Evolutionary conservation across 2,113 vertebrate genomes (phyloP), one percentile per base, ranked within the genome.

Genomic region (Odocoileus virginianus): DNA sequence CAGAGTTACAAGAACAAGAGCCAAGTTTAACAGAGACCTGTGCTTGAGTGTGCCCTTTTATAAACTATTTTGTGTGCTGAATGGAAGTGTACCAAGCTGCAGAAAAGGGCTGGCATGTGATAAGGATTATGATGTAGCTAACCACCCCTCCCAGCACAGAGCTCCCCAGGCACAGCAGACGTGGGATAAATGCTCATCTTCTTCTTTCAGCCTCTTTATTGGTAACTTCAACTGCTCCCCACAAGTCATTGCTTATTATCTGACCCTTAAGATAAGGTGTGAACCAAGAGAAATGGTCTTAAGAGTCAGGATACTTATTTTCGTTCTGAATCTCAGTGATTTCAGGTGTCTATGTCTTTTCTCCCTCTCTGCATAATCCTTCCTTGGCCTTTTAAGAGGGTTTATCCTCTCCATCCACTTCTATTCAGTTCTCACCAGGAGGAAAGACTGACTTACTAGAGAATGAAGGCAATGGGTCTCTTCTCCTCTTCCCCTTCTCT

Each of bases 151-250:
- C 21, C 71, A 82, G 19, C 15, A 5, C 19, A 0, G 4, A 5
- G 2, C 61, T 43, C 8, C 0, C 17, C 13, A 5, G 9, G 33
- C 54, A 55, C 2, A 4, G 15, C 2, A 0, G 60, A 30, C 60
- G 8, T 50, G 27, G 40, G 3, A 27, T 33, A n/a, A 47, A 82
- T 3, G 15, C 6, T 45, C 47, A 4, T 79, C 61, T 14, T 28
- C 52, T 57, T 50, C 79, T 36, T 47, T 67, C 21, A 27, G 2
- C 33, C 40, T 81, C n/a, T 30, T 89, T 54, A 47, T 30, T 2
- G 2, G n/a, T 57, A 43, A 30, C 64, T 74, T 30, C 21, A 6
- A 1, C n/a, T 12, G 6, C 40, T 12, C n/a, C 85, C 67, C 12
- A 13, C 12, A 76, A 45, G 87, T 17, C 54, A 36, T 25, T 45